Conservation (phyloP, 1,140 invertebrate genomes). For the Argopecten irradians region DNA sequence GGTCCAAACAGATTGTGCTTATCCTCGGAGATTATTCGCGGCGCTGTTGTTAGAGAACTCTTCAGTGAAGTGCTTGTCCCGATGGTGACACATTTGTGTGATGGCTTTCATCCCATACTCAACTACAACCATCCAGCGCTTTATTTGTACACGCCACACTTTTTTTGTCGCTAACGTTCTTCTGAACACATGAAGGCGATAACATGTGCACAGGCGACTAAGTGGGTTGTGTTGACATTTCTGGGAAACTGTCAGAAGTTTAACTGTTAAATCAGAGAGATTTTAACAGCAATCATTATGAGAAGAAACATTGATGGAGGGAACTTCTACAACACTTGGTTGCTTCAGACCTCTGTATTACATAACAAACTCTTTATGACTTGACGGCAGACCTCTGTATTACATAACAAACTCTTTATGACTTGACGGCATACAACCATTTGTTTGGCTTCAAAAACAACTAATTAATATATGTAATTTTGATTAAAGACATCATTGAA, state of each 20-base stretch:
- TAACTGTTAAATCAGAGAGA: background rate
- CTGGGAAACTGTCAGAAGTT: background rate
- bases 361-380: too few relatives aligned
- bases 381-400: too few relatives aligned
- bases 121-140: background rate
- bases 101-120: background rate
- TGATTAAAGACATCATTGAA: too few relatives aligned
- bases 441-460: too few relatives aligned
- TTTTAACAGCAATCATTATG: background rate
- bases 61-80: background rate
- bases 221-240: background rate
- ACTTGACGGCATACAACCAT: too few relatives aligned
- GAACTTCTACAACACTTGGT: too few relatives aligned
- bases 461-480: too few relatives aligned
- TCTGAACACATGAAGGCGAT: background rate
- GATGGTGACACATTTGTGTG: background rate
- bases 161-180: slow-evolving; percentile 6
- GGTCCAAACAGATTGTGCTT: background rate
- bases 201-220: background rate
- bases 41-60: background rate
- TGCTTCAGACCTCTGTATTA: too few relatives aligned
- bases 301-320: too few relatives aligned
- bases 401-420: too few relatives aligned
- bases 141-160: background rate
- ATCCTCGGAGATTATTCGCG: background rate